Percentiles rank a stretch among this genome's conserved stretches.
Evolutionary conservation across 1,140 invertebrate genomes (phyloP).

Genomic region (Plectrocnemia conspersa): DNA sequence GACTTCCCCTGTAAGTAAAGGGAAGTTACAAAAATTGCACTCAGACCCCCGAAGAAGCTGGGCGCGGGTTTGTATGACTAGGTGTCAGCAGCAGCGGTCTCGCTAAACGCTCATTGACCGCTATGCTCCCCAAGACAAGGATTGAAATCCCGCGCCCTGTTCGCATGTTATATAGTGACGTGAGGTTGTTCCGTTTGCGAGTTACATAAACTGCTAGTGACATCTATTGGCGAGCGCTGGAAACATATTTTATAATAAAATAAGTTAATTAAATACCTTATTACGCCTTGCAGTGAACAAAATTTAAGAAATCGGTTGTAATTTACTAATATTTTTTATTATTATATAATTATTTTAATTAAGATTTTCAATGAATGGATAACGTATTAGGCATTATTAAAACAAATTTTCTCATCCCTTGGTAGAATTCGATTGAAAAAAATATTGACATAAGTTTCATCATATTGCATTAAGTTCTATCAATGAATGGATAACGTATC

Average conservation of each 20-base stretch:
- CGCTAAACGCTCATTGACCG: slow-evolving; percentile 65
- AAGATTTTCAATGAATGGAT: too few species aligned
- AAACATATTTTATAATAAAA: slow-evolving; percentile 1
- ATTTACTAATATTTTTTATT: too few species aligned
- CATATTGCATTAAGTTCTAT: too few species aligned
- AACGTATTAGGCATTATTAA: too few species aligned
- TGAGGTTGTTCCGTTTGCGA: background rate
- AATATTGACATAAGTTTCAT: too few species aligned
- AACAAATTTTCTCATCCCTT: too few species aligned
- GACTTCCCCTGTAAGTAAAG: slow-evolving; percentile 59
- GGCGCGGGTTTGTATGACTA: slow-evolving; percentile 52
- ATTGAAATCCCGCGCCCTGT: slow-evolving; percentile 34
- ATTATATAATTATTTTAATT: too few species aligned
- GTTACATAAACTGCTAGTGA: background rate
- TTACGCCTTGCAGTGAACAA: too few species aligned
- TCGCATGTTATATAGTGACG: slow-evolving; percentile 9
- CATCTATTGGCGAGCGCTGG: slow-evolving; percentile 4
- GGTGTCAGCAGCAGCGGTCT: slow-evolving; percentile 65
- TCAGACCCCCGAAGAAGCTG: slow-evolving; percentile 47
- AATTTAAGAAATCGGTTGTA: too few species aligned
- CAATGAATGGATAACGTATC: too few species aligned
- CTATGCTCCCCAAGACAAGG: slow-evolving; percentile 68
- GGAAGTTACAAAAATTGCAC: slow-evolving; percentile 63
- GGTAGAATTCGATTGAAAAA: too few species aligned
- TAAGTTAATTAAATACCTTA: too few species aligned